phyloP scores from a whole-genome alignment of 2,113 vertebrate genomes.

The Tringa solitaria region DNA sequence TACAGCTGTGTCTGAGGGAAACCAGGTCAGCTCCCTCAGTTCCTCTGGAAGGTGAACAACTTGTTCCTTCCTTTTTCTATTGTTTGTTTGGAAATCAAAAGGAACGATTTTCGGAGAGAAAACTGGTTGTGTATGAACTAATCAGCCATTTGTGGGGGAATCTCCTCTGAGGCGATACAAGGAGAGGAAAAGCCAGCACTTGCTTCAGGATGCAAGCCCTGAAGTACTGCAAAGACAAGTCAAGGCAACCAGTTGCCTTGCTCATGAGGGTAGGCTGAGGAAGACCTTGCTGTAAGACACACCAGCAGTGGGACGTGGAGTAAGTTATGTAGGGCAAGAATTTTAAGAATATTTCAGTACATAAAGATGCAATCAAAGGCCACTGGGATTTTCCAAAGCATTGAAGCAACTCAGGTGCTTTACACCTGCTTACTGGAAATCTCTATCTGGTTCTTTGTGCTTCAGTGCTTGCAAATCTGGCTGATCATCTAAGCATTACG shows the following conservation, averaged over 20 bases:
- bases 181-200: background rate
- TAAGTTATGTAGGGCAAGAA: background rate
- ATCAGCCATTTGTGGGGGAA: background rate
- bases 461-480: background rate
- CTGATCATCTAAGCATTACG: background rate
- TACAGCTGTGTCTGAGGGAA: background rate
- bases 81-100: constrained; percentile 20
- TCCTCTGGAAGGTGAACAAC: constrained; percentile 14
- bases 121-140: background rate
- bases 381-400: background rate
- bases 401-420: background rate
- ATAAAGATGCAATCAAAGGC: background rate
- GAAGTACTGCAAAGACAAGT: background rate
- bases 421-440: background rate
- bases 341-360: background rate
- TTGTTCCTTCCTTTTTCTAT: background rate
- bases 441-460: background rate
- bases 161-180: background rate
- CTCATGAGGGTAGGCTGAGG: background rate
- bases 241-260: background rate
- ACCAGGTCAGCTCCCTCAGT: constrained; percentile 17
- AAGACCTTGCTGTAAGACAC: background rate
- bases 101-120: background rate
- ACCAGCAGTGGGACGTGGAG: background rate
- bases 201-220: background rate